These are phyloP conservation scores for Minunthozetes semirufus DNA, from an alignment of 2,888 invertebrate genomes.

Conservation along the genomic window DNA sequence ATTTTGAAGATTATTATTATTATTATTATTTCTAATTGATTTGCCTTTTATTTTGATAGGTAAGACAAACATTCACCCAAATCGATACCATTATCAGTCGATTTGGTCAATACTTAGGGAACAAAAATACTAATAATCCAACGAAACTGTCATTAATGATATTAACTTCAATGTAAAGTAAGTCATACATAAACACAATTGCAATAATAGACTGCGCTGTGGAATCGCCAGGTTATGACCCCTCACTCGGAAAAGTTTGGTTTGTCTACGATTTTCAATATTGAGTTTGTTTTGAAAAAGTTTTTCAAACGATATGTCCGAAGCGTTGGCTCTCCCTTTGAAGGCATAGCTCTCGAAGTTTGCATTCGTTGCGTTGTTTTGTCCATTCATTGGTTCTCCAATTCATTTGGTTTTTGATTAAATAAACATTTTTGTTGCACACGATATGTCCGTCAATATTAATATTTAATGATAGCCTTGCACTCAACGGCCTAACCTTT, in stretches of 20 bases:
- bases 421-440: slow-evolving; percentile 29
- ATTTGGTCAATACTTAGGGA: background rate
- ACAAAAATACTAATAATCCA: background rate
- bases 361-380: background rate
- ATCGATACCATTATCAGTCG: background rate
- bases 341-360: too few relatives aligned
- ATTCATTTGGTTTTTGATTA: slow-evolving; percentile 17
- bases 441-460: slow-evolving; percentile 28
- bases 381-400: background rate
- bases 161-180: slow-evolving; percentile 9
- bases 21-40: background rate
- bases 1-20: background rate
- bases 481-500: slow-evolving; percentile 24
- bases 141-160: background rate
- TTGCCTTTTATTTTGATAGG: background rate
- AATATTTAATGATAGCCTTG: slow-evolving; percentile 28
- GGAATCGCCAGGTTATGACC: too few relatives aligned
- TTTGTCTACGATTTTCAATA: background rate
- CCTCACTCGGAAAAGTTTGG: too few relatives aligned
- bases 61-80: background rate
- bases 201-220: background rate
- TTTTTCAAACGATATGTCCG: background rate
- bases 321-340: background rate
- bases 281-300: background rate
- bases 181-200: background rate